Base-by-base conservation (phyloP, 2,113 vertebrate genomes). In the Tonatia bakeri region DNA sequence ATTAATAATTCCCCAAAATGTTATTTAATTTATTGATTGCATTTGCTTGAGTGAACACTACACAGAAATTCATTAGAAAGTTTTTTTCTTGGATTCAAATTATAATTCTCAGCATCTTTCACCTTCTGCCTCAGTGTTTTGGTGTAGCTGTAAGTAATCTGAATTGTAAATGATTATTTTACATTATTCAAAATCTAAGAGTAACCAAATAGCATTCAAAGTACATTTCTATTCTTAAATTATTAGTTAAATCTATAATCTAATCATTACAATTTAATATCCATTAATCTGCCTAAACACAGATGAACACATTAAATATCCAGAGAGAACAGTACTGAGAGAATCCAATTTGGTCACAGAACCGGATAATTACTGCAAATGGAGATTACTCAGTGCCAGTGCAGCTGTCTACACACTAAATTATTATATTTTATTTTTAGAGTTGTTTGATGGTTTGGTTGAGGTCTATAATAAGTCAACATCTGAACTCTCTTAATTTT, bases 391-490 rank as follows among this genome's bases (percentile, higher is more conserved):
- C 77, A 88, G 52, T 0, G 1, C 24, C 36, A 77, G 20, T 38
- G 81, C 61, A 88, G 86, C 93, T 92, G 87, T 95, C 90, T 86
- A 93, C 50, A 91, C 24, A 72, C 19, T 14, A 75, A 93, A 56
- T 76, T 82, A 93, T 90, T 95, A 67, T 54, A 79, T 93, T 93
- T 86, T 91, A 87, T 91, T 93, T 97, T 96, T 93, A 94, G 70
- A 80, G 26, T 70, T 83, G 33, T 92, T 92, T 92, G 73, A 87
- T 94, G 33, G 67, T 84, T 84, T 86, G 40, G 20, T 73, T 87
- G 82, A 72, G 73, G 67, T 67, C 67, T 87, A 5, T 31, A 86
- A 36, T 91, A 65, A 96, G 45, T 92, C 87, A 92, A 69, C 36
- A 70, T 95, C 40, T 94, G 70, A 97, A 47, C 26, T 67, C 56